Base-by-base conservation (phyloP, 2,113 vertebrate species). In the Porphyrio hochstetteri region DNA sequence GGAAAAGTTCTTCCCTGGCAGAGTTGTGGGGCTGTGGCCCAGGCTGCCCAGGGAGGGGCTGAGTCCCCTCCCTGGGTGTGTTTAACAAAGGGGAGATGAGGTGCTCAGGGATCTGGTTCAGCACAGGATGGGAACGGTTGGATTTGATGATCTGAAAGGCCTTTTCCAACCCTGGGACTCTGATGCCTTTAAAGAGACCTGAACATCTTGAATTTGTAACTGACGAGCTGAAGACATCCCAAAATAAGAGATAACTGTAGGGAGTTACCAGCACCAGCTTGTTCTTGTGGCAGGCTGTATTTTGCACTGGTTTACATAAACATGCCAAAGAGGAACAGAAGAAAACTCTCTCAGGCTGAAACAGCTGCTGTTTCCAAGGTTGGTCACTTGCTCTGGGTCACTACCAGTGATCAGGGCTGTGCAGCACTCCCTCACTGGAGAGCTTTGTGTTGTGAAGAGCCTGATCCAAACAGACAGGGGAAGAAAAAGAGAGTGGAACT, bases 321-420 rank as follows among this genome's bases (percentile, higher is more conserved):
- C 28, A 9, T 8, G 48, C 33, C 31, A 20, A 63, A 27, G 7
- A 38, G 86, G 60, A 94, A 48, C 7, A 20, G 69, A 68, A 35
- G 52, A 46, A 84, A 76, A n/a, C 75, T 63, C 75, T 63, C 16
- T 9, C 7, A 9, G 38, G 2, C 65, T 79, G 91, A 42, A 56
- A 36, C 21, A 84, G 79, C 56, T 86, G 88, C 69, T 84, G 77
- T 64, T 56, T 29, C 20, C 1, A 2, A 18, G 29, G 16, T 44
- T 52, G 61, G 20, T 24, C 53, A 31, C 67, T 33, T 50, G 71
- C 59, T 75, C 63, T 90, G 40, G 11, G 40, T 53, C 13, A 1
- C 20, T 19, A n/a, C n/a, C n/a, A n/a, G n/a, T 18, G 57, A 10
- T 59, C 4, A 6, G 7, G 28, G 72, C 16, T 5, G 0, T 29